phyloP scores from a whole-genome alignment of 2,797 vertebrate genomes.

The Sphenodon punctatus region DNA sequence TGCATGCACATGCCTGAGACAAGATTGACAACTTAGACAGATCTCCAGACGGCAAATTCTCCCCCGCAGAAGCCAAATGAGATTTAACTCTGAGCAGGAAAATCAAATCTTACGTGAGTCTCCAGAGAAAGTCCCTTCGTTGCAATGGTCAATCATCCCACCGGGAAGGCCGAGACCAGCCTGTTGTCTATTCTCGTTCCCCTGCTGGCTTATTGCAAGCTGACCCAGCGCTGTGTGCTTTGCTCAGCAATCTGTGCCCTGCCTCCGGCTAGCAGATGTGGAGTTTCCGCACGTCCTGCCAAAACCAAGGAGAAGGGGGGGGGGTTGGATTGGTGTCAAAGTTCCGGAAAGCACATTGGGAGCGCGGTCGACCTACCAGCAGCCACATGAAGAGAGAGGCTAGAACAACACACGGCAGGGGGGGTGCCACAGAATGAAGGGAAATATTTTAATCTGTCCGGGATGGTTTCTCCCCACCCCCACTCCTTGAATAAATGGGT shows the following conservation, averaged over 20 bases:
- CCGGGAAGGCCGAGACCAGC: background rate
- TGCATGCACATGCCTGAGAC: no score
- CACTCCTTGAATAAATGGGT: background rate
- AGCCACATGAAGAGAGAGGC: background rate
- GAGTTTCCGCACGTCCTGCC: background rate
- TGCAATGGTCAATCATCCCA: background rate
- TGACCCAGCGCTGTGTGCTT: background rate
- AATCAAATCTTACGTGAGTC: accelerated
- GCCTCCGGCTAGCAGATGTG: background rate
- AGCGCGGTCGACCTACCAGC: background rate
- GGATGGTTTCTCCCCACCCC: background rate
- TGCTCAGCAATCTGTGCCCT: background rate
- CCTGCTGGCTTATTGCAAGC: no score
- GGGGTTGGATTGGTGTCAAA: background rate
- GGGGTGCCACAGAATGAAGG: background rate
- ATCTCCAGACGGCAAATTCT: no score
- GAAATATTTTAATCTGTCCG: background rate
- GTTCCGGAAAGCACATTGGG: background rate
- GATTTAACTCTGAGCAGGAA: no score
- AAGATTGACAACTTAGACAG: no score
- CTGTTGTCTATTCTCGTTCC: no score
- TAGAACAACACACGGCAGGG: background rate
- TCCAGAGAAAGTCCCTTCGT: background rate
- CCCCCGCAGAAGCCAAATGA: no score
- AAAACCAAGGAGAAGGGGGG: no score